A percentile compares a stretch with the other conserved stretches of the same genome.
These are phyloP conservation scores for Nothocercus julius DNA, from an alignment of 2,113 vertebrate species.

Conservation along the genomic window DNA sequence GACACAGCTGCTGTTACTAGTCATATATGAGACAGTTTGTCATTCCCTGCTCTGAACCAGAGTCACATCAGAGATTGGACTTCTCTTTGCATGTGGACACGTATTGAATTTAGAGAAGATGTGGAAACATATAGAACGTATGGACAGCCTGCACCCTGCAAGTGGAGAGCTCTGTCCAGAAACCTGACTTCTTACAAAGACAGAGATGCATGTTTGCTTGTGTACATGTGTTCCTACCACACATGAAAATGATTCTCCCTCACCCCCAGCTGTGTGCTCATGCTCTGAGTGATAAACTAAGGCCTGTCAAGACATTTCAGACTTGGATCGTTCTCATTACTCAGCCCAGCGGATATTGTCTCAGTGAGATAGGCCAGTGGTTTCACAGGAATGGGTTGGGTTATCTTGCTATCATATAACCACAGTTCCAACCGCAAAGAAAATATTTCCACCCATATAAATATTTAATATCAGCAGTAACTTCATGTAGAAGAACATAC, in stretches of 20 bases:
- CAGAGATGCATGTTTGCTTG: background rate
- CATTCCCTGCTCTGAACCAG: background rate
- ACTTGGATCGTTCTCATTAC: background rate
- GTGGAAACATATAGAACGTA: background rate
- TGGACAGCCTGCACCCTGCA: background rate
- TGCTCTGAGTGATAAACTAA: background rate
- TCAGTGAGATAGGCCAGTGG: background rate
- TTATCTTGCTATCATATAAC: background rate
- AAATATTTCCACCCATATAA: slow-evolving; percentile 28
- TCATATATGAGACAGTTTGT: background rate
- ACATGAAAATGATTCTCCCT: background rate
- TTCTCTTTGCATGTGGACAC: background rate
- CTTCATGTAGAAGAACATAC: background rate
- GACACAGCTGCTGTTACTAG: fast-evolving
- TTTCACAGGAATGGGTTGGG: background rate
- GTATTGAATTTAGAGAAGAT: background rate
- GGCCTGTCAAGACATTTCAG: background rate
- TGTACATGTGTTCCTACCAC: background rate
- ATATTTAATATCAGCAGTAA: slow-evolving; percentile 41
- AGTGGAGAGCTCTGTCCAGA: background rate
- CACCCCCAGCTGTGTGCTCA: background rate
- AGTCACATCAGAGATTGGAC: background rate
- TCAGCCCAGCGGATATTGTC: background rate
- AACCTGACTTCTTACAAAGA: background rate
- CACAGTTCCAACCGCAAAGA: slow-evolving; percentile 19